Percentiles rank a stretch among this genome's conserved stretches.
These are phyloP conservation scores for Lasioglossum pauxillum DNA, from an alignment of 2,888 invertebrate genomes.

Conservation along the genomic window DNA sequence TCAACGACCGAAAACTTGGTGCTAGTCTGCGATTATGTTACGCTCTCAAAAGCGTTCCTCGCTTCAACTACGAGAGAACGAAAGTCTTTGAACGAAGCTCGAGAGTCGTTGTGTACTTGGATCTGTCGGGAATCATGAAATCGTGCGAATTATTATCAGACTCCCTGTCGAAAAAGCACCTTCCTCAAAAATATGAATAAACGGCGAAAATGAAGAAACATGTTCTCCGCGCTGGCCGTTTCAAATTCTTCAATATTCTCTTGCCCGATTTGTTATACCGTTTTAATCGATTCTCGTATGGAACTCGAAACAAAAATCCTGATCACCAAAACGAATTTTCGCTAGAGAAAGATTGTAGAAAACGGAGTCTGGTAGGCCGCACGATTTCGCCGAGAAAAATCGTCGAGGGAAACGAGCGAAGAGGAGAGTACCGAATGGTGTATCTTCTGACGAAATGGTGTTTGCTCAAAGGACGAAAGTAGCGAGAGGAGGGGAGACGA, in stretches of 20 bases:
- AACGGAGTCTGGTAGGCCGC: neutral
- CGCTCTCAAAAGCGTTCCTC: neutral
- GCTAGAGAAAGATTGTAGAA: neutral
- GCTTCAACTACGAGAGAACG: slow-evolving; percentile 1
- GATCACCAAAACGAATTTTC: no score
- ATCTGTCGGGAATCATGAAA: neutral
- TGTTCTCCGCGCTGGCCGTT: neutral
- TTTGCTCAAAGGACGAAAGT: neutral
- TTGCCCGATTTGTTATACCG: neutral
- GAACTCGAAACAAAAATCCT: no score
- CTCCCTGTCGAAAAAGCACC: neutral
- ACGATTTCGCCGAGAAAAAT: neutral
- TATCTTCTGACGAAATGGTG: neutral
- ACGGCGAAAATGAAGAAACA: neutral
- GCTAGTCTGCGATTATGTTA: slow-evolving; percentile 36
- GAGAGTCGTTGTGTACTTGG: slow-evolving; percentile 25
- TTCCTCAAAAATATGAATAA: neutral
- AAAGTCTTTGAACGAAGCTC: slow-evolving; percentile 17
- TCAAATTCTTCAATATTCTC: neutral
- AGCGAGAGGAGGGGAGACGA: neutral
- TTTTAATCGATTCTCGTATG: neutral
- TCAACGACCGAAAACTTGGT: slow-evolving; percentile 44
- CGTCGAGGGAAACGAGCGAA: neutral
- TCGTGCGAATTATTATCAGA: neutral
- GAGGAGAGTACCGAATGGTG: neutral